These are phyloP conservation scores for Drosophila burlai DNA, from an alignment of 1,140 invertebrate genomes.

Conservation along the genomic window DNA sequence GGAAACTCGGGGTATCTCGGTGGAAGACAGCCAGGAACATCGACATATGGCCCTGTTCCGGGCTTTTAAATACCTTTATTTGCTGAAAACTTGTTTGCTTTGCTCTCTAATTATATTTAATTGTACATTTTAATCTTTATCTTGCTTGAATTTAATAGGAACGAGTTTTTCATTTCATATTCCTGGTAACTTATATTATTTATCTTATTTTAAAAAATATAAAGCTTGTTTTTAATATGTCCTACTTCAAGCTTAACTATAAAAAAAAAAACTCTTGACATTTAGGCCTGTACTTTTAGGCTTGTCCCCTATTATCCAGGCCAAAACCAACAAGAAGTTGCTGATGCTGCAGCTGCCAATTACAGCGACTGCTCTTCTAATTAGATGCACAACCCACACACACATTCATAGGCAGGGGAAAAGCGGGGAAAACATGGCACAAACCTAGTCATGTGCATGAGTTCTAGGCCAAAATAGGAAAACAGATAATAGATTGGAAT, in stretches of 20 bases:
- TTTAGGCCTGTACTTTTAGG: not conserved
- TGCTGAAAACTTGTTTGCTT: not conserved
- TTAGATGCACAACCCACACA: conserved; percentile 42
- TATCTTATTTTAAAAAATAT: not conserved
- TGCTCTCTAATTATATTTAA: no score
- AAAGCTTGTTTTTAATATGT: not conserved
- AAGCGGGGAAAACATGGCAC: not conserved
- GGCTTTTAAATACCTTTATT: no score
- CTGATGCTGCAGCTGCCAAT: conserved; percentile 58
- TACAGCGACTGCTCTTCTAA: conserved; percentile 53
- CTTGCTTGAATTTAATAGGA: not conserved
- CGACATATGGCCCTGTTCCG: conserved; percentile 4
- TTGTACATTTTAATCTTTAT: no score
- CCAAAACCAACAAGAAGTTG: conserved; percentile 28
- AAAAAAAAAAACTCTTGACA: not conserved
- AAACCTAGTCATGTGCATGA: conserved; percentile 49
- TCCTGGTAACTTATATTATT: not conserved
- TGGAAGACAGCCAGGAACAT: not conserved
- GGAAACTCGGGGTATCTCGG: not conserved
- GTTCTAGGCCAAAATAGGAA: conserved; percentile 3
- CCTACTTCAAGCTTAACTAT: not conserved
- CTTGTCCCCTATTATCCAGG: conserved; percentile 5
- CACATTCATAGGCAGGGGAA: not conserved
- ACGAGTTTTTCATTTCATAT: no score
- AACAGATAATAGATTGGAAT: not conserved